A percentile compares a stretch with the other conserved stretches of the same genome.
Evolutionary conservation across 2,888 invertebrate species (phyloP).

Genomic region (Agrochola litura): DNA sequence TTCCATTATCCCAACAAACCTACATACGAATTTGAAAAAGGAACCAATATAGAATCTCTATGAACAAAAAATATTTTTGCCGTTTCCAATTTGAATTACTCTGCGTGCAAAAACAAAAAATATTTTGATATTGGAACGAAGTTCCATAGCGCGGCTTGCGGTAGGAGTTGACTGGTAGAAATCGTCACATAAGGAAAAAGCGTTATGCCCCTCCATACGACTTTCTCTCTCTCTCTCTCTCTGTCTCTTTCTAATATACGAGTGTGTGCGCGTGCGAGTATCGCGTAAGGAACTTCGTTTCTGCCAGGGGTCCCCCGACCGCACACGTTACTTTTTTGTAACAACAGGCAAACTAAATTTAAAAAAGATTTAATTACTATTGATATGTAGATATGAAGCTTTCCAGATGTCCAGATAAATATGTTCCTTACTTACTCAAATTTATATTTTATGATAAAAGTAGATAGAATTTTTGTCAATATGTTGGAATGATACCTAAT

Average conservation of each 20-base stretch:
- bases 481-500: neutral
- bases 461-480: constrained; percentile 40
- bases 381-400: constrained; percentile 42
- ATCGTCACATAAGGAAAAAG: too few species aligned
- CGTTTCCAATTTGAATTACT: neutral
- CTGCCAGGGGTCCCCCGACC: too few species aligned
- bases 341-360: too few species aligned
- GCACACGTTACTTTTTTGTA: neutral
- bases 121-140: neutral
- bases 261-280: too few species aligned
- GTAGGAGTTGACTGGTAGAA: too few species aligned
- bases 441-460: constrained; percentile 20
- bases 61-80: constrained; percentile 15
- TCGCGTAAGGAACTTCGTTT: too few species aligned
- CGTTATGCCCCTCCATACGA: too few species aligned
- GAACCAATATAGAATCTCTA: constrained; percentile 56
- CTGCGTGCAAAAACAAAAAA: neutral
- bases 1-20: constrained; percentile 11
- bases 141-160: too few species aligned
- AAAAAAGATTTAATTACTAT: constrained; percentile 1
- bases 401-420: constrained; percentile 26
- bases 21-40: constrained; percentile 62
- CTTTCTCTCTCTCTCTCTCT: too few species aligned
- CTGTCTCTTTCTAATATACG: too few species aligned
- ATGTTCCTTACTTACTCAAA: constrained; percentile 23